Conservation (phyloP, 53 echinoderm and acorn worm genomes). For the Holothuria scabra region DNA sequence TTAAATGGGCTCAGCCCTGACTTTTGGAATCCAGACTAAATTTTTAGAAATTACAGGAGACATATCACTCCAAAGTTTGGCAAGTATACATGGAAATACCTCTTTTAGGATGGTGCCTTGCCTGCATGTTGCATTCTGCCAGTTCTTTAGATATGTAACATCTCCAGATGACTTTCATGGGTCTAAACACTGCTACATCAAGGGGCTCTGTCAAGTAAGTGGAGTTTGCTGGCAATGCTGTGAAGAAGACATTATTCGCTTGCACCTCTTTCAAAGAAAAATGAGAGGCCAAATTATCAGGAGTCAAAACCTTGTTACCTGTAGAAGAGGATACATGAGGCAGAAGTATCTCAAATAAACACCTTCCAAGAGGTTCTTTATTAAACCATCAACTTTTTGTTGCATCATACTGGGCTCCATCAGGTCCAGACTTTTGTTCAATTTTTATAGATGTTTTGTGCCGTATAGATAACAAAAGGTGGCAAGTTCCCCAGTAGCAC, state of each 20-base stretch:
- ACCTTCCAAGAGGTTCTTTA: background rate
- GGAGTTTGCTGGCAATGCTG: slow-evolving; percentile 8
- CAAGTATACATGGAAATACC: slow-evolving; percentile 12
- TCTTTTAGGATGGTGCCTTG: slow-evolving; percentile 32
- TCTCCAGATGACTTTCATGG: slow-evolving; percentile 15
- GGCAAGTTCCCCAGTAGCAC: too few relatives aligned
- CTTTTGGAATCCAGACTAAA: background rate
- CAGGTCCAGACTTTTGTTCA: slow-evolving; percentile 22
- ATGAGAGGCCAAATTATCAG: slow-evolving; percentile 35
- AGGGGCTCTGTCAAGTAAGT: slow-evolving; percentile 28
- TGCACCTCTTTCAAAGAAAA: background rate
- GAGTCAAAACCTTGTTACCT: slow-evolving; percentile 10
- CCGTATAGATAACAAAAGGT: background rate
- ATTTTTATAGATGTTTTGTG: background rate
- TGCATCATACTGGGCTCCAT: slow-evolving; percentile 1
- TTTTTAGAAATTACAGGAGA: background rate
- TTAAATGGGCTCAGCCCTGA: slow-evolving; percentile 4
- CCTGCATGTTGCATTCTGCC: background rate
- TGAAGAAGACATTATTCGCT: background rate
- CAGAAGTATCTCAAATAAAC: background rate
- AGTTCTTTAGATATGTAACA: background rate
- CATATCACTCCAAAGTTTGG: background rate
- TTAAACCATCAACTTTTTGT: slow-evolving; percentile 26
- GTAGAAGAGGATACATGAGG: background rate
- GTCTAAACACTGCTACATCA: slow-evolving; percentile 33